These are phyloP conservation scores for Drosophila leontia DNA, from an alignment of 1,140 invertebrate species.

Conservation along the genomic window DNA sequence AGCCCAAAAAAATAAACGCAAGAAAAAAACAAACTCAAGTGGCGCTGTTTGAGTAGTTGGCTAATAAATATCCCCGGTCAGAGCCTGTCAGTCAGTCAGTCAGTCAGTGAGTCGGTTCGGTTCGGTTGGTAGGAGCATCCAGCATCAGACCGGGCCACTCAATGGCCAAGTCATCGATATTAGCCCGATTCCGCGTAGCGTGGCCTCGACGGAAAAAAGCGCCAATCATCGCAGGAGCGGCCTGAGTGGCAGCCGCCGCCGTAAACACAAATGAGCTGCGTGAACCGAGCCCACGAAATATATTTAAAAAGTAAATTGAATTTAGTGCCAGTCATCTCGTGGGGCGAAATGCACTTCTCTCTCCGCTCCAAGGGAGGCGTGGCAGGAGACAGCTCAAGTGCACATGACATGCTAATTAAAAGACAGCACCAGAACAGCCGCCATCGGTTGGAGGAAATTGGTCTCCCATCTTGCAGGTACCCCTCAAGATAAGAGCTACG, in stretches of 20 bases:
- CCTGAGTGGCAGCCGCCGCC: conserved; percentile 69
- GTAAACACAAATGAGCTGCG: conserved; percentile 55
- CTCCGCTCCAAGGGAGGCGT: conserved; percentile 46
- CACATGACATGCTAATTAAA: conserved; percentile 83
- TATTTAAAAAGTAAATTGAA: conserved; percentile 81
- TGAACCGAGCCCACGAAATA: conserved; percentile 46
- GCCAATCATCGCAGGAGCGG: conserved; percentile 80
- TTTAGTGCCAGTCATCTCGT: conserved; percentile 70
- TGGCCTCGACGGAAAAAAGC: conserved; percentile 44
- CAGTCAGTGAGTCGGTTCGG: conserved; percentile 5
- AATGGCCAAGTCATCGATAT: conserved; percentile 82
- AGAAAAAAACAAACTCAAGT: conserved; percentile 59
- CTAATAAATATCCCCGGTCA: conserved; percentile 72
- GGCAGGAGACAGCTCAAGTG: conserved; percentile 68
- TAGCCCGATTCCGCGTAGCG: conserved; percentile 77
- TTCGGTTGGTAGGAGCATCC: conserved; percentile 3
- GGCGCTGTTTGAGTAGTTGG: conserved; percentile 64
- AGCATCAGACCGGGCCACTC: conserved; percentile 58
- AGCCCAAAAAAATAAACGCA: conserved; percentile 44
- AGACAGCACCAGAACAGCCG: conserved; percentile 71
- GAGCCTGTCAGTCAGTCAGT: conserved; percentile 47
- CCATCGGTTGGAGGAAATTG: conserved; percentile 4
- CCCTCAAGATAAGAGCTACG: conserved; percentile 4
- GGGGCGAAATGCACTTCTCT: conserved; percentile 76
- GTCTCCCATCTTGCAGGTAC: conserved; percentile 26